Percentiles rank a stretch among this genome's conserved stretches.
Conservation (phyloP, 2,888 invertebrate genomes). For the Scotopteryx bipunctaria region DNA sequence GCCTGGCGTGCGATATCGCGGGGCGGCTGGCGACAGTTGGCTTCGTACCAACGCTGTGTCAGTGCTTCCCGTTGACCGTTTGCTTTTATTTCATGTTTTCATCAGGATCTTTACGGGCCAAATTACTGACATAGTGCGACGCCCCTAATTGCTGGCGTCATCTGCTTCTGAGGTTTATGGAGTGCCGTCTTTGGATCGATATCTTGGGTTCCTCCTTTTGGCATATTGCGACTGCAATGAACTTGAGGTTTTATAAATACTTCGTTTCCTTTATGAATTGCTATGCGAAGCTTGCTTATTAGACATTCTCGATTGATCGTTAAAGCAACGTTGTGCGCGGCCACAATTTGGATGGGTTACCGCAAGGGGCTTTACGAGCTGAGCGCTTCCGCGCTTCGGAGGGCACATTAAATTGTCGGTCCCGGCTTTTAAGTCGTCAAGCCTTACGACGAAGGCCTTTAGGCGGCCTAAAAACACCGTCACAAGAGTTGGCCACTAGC, state of each 20-base stretch:
- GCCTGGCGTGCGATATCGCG: slow-evolving; percentile 36
- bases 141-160: slow-evolving; percentile 22
- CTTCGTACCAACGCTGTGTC: slow-evolving; percentile 72
- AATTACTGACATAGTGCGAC: slow-evolving; percentile 48
- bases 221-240: background rate
- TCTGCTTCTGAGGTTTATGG: slow-evolving; percentile 5
- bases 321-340: no score
- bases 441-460: no score
- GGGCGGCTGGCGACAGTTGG: slow-evolving; percentile 61
- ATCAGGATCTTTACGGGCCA: slow-evolving; percentile 67
- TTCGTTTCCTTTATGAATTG: background rate
- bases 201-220: slow-evolving; percentile 3
- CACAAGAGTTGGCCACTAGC: no score
- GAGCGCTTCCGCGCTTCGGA: no score
- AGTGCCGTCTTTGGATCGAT: slow-evolving; percentile 8
- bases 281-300: no score
- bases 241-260: background rate
- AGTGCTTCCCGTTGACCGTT: slow-evolving; percentile 63
- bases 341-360: no score
- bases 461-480: no score
- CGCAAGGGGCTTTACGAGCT: no score
- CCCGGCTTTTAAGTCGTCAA: no score
- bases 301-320: no score
- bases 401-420: no score
- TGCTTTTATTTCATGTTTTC: slow-evolving; percentile 77